Percentiles rank a stretch among this genome's conserved stretches.
phyloP scores from a whole-genome alignment of 1,140 invertebrate species.

The Sarcophaga bullata region DNA sequence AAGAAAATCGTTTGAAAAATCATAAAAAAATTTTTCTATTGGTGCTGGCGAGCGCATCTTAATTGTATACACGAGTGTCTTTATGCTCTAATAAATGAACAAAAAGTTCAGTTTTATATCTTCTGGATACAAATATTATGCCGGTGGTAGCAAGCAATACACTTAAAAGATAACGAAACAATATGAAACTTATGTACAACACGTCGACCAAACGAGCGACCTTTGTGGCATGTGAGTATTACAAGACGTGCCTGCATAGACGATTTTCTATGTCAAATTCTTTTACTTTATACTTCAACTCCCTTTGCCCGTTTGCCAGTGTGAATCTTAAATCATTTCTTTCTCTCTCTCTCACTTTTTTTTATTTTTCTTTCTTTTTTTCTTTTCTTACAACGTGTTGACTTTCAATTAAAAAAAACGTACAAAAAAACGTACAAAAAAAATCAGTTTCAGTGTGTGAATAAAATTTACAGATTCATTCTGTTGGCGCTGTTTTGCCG shows the following conservation, averaged over 20 bases:
- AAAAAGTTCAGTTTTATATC: neutral
- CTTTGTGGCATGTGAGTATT: neutral
- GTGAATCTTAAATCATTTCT: neutral
- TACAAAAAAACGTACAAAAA: too few species aligned
- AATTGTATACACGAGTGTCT: neutral
- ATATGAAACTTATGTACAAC: too few species aligned
- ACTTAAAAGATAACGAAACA: neutral
- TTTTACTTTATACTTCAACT: too few species aligned
- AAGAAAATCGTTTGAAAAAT: neutral
- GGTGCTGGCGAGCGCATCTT: neutral
- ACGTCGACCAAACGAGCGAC: neutral
- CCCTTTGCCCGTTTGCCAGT: too few species aligned
- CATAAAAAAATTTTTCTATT: neutral
- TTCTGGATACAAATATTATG: neutral
- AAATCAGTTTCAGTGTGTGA: neutral
- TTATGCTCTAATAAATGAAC: slow-evolving; percentile 9
- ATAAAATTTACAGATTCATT: neutral
- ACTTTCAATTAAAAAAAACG: too few species aligned
- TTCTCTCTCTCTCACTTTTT: neutral
- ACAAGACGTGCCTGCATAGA: neutral
- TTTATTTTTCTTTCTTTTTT: neutral
- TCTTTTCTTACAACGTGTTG: neutral
- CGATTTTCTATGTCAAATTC: too few species aligned
- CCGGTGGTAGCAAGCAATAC: neutral
- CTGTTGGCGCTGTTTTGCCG: neutral